A percentile compares a stretch with the other conserved stretches of the same genome.
Evolutionary conservation across 1,140 invertebrate genomes (phyloP).

Genomic region (Leptinotarsa texana): DNA sequence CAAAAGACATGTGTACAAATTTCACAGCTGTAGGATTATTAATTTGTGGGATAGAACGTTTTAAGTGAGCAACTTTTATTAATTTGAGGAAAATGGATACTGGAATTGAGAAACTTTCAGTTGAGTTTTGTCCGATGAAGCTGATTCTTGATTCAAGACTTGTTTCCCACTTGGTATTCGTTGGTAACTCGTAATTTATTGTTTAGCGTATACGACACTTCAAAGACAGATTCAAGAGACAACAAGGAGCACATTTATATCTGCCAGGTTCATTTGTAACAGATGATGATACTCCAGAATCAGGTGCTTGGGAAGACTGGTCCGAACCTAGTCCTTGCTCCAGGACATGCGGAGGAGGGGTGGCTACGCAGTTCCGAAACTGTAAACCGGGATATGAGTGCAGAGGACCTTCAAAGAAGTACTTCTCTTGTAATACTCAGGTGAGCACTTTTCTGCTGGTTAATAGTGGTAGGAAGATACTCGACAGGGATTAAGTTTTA

Average conservation of each 20-base stretch:
- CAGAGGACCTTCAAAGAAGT: slow-evolving; percentile 74
- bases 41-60: too few species aligned
- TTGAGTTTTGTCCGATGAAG: too few species aligned
- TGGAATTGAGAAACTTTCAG: too few species aligned
- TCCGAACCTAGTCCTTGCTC: slow-evolving; percentile 76
- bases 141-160: too few species aligned
- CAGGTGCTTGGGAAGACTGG: slow-evolving; percentile 76
- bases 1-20: too few species aligned
- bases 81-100: too few species aligned
- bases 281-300: slow-evolving; percentile 59
- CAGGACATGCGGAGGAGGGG: slow-evolving; percentile 87
- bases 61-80: too few species aligned
- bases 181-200: not conserved
- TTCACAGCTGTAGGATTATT: too few species aligned
- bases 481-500: too few species aligned
- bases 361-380: slow-evolving; percentile 73
- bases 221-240: slow-evolving; percentile 69
- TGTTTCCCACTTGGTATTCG: not conserved
- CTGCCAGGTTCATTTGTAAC: slow-evolving; percentile 68
- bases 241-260: slow-evolving; percentile 71
- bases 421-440: slow-evolving; percentile 90
- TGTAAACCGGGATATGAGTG: slow-evolving; percentile 71
- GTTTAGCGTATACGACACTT: slow-evolving; percentile 57
- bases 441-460: slow-evolving; percentile 51
- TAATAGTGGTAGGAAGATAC: too few species aligned